Evolutionary conservation across 2,797 vertebrate genomes (phyloP), one percentile per base, ranked within the genome.

Genomic region (Coregonus ussuriensis): DNA sequence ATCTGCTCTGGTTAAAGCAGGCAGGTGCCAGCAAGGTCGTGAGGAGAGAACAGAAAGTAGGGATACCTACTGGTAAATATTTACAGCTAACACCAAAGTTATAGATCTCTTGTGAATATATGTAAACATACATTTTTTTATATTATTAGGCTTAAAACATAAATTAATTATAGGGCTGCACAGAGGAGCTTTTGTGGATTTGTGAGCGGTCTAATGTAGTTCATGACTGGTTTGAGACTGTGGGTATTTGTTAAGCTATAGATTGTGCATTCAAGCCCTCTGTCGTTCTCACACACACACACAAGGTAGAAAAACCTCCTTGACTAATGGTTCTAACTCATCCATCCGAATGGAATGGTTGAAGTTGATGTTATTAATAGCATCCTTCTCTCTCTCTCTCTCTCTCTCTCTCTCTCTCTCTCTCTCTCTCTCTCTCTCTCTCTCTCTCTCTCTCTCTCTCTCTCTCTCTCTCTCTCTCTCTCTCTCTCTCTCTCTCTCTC

Each of bases 21-120:
- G 85, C 3, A 90, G 88, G 91, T 91, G 94, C 90, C 93, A 88
- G 87, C 76, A 75, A 89, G 92, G 92, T 89, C 2, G 0, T 79
- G 87, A 85, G 56, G 76, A 84, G 18, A 62, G 89, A 66, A 54
- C 78, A n/a, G 81, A 47, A 77, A 77, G 76, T 75, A 86, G 81
- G 83, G 77, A 81, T 53, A 86, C 76, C 78, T 75, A 71, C 62
- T 31, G 52, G 66, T 37, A 84, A 87, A 92, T 80, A 71, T 87
- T 85, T 76, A 56, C 56, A 59, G 56, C 18, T 21, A 59, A n/a
- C 56, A 59, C 56, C 56, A 59, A 59, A n/a, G 18, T 59, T 59
- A 21, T 59, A 59, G 16, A 21, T n/a, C 56, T 7, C 41, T 47
- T 3, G 11, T 52, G 51, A 7, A 56, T 56, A 0, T 56, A 56